A percentile compares a stretch with the other conserved stretches of the same genome.
phyloP scores from a whole-genome alignment of 92 coral and sea anemone genomes.

The Parazoanthus darwini region DNA sequence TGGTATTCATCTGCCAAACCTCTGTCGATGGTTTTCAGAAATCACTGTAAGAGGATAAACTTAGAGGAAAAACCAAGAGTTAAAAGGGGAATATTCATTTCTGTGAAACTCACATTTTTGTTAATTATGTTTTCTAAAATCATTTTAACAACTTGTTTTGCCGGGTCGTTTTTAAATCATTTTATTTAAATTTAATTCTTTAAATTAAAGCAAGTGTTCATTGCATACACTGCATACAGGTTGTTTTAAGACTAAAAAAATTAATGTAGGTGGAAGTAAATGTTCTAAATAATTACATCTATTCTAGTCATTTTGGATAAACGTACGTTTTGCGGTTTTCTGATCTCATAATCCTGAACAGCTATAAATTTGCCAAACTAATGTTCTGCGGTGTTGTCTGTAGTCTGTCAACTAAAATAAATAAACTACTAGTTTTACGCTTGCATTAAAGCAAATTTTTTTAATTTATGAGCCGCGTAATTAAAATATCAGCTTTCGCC shows the following conservation, averaged over 20 bases:
- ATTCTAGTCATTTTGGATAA: not conserved
- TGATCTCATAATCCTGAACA: slow-evolving; percentile 14
- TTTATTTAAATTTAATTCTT: not conserved
- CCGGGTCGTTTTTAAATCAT: not conserved
- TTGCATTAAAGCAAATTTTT: not conserved
- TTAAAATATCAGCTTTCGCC: not conserved
- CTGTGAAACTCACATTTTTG: not conserved
- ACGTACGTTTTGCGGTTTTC: slow-evolving; percentile 9
- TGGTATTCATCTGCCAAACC: not conserved
- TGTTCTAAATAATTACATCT: not conserved
- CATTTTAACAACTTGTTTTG: not conserved
- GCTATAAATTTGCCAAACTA: slow-evolving; percentile 16
- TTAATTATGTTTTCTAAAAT: too few species aligned
- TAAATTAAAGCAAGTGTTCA: not conserved
- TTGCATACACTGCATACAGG: not conserved
- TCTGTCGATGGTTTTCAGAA: too few species aligned
- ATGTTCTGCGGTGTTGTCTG: slow-evolving; percentile 11
- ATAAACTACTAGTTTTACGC: slow-evolving; percentile 3
- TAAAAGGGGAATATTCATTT: not conserved
- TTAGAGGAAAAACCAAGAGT: not conserved
- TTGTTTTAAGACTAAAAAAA: slow-evolving; percentile 1
- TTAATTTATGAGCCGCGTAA: slow-evolving; percentile 20
- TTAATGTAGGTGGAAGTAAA: not conserved
- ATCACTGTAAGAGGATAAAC: not conserved
- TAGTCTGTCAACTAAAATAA: not conserved